These are phyloP conservation scores for Cinclus cinclus DNA, from an alignment of 2,113 vertebrate genomes.

Conservation along the genomic window DNA sequence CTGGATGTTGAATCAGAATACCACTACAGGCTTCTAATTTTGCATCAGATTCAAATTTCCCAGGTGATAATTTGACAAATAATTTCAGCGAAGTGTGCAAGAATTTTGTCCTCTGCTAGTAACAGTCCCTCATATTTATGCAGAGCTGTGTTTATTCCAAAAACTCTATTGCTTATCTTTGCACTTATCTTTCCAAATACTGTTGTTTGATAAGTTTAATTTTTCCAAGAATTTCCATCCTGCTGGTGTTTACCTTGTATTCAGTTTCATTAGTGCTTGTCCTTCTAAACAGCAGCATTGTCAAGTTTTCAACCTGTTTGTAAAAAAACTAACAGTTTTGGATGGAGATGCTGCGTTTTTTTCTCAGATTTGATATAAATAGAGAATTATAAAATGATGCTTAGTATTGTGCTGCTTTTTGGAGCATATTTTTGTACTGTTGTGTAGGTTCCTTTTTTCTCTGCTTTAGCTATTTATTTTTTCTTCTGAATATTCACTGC, in stretches of 20 bases:
- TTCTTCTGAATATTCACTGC: neutral
- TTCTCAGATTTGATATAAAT: neutral
- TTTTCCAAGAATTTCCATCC: slow-evolving; percentile 15
- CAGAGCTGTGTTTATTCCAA: neutral
- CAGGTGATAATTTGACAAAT: neutral
- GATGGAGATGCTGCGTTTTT: neutral
- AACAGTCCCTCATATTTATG: neutral
- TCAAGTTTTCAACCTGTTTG: neutral
- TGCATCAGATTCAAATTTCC: neutral
- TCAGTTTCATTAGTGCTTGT: slow-evolving; percentile 28
- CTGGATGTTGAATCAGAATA: neutral
- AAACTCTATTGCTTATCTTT: neutral
- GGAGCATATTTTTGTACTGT: neutral
- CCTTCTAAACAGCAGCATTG: neutral
- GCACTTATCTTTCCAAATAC: slow-evolving; percentile 23
- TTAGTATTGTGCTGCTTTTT: neutral
- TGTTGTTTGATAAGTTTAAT: neutral
- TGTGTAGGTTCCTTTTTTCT: neutral
- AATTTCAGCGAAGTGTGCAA: neutral
- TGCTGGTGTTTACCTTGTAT: slow-evolving; percentile 17
- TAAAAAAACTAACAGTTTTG: neutral
- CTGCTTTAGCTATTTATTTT: slow-evolving; percentile 30
- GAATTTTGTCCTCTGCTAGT: neutral
- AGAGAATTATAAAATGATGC: neutral
- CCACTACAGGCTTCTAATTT: neutral